phyloP scores from a whole-genome alignment of 2,797 vertebrate genomes.

The Pangasius sanitwongsei region DNA sequence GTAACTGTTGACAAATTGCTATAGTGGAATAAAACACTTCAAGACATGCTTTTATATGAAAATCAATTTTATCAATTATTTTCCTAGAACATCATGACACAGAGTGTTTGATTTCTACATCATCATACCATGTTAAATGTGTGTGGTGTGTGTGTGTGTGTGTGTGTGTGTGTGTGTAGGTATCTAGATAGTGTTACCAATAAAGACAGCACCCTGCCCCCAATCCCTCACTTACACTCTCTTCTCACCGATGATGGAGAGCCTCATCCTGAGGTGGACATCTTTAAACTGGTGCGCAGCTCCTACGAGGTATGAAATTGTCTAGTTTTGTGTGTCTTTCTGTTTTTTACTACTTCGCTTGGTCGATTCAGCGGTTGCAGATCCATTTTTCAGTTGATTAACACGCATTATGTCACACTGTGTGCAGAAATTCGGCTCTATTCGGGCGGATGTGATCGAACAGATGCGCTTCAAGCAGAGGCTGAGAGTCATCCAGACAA shows the following conservation, averaged over 20 bases:
- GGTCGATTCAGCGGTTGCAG: not conserved
- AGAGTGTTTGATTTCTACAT: not conserved
- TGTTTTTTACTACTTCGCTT: not conserved
- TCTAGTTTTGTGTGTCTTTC: not conserved
- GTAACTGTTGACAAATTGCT: not conserved
- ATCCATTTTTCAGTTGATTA: not conserved
- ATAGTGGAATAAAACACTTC: not conserved
- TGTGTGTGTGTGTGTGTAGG: conserved; percentile 66
- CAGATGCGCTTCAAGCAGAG: conserved; percentile 99
- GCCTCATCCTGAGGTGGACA: conserved; percentile 94
- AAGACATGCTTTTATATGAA: not conserved
- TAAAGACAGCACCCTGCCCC: conserved; percentile 95
- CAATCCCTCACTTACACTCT: conserved; percentile 96
- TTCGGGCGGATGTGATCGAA: conserved; percentile 93
- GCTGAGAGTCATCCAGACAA: conserved; percentile 94
- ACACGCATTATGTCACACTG: not conserved
- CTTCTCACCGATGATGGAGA: conserved; percentile 91
- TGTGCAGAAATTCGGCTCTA: conserved; percentile 92
- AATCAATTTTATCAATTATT: not conserved
- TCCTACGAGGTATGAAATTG: conserved; percentile 88
- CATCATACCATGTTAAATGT: not conserved
- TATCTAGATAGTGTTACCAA: conserved; percentile 97
- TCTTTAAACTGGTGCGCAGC: conserved; percentile 91
- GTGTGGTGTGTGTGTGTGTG: not conserved
- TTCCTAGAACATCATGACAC: not conserved